A percentile compares a stretch with the other conserved stretches of the same genome.
These are phyloP conservation scores for Silurus meridionalis DNA, from an alignment of 2,113 vertebrate genomes.

Conservation along the genomic window DNA sequence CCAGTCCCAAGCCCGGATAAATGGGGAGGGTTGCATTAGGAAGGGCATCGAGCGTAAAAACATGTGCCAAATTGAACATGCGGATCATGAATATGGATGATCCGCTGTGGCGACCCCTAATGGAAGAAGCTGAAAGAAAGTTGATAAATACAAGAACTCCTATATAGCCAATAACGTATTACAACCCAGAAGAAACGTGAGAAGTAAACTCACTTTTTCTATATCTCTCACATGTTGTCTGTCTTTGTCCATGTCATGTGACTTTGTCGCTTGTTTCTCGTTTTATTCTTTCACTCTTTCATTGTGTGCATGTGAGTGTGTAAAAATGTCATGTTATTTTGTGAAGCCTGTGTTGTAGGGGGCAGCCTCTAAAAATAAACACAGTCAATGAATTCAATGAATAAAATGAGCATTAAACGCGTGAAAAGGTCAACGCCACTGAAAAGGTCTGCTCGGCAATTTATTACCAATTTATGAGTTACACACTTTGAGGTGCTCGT, in stretches of 20 bases:
- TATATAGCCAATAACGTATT: background rate
- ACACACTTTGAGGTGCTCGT: conserved; percentile 5
- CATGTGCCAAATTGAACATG: too few relatives aligned
- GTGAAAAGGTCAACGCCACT: background rate
- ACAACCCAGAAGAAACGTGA: background rate
- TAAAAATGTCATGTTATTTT: background rate
- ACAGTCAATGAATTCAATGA: background rate
- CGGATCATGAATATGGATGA: too few relatives aligned
- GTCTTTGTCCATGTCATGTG: background rate
- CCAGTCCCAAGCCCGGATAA: too few relatives aligned
- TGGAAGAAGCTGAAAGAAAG: too few relatives aligned
- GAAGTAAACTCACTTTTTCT: background rate
- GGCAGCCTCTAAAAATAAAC: background rate
- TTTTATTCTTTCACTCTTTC: background rate
- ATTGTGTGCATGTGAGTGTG: too few relatives aligned
- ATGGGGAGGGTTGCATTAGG: too few relatives aligned
- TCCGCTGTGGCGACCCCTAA: too few relatives aligned
- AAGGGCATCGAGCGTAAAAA: too few relatives aligned
- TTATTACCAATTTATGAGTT: background rate
- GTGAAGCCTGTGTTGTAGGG: background rate
- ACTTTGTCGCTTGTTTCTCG: background rate
- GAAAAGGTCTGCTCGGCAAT: background rate
- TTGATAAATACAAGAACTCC: background rate
- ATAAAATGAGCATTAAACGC: background rate
- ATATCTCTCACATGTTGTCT: background rate